Base-by-base conservation (phyloP, 1,140 invertebrate species). In the Diorhabda elongata region DNA sequence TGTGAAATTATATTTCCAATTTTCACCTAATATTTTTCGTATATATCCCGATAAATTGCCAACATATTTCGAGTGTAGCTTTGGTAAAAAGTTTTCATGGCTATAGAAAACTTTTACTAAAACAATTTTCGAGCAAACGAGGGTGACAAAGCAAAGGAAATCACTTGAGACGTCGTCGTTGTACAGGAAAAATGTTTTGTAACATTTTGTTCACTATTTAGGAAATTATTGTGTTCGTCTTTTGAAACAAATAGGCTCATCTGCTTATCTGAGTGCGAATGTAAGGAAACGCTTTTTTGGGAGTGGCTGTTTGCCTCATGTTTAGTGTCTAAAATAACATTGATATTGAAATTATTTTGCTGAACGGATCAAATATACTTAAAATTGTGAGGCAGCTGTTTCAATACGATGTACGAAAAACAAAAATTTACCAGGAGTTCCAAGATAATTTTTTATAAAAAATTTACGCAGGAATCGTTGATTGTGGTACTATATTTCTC, bases 21-120 rank as follows among this genome's bases (percentile, higher is more conserved):
- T 52, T 52, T 52, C 47, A 52, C 47, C 47, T 4, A 52, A 52
- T 52, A 52, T 52, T 52, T 52, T n/a, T 52, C 6, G 6, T 8
- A 52, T 52, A 52, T 52, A 52, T 52, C n/a, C n/a, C 47, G 47
- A 52, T 52, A 52, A 52, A 52, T 52, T 52, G 47, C 47, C n/a
- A 52, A 52, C 47, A 52, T 52, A 52, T 52, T 52, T 52, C 47
- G 47, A 8, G 47, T 2, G n/a, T 6, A 52, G 47, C 4, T 52
- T 6, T n/a, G 47, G 47, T n/a, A 52, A 52, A 52, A 52, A 52
- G 47, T 52, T 52, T 52, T 52, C 47, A 52, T 52, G 47, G 47
- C 47, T n/a, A 52, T 52, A 52, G 47, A 52, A 26, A 52, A 52
- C 47, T 52, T 52, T 52, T 52, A n/a, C 47, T 52, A 52, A 52